Evolutionary conservation across 1,140 invertebrate species (phyloP).

Genomic region (Drosophila leontia): DNA sequence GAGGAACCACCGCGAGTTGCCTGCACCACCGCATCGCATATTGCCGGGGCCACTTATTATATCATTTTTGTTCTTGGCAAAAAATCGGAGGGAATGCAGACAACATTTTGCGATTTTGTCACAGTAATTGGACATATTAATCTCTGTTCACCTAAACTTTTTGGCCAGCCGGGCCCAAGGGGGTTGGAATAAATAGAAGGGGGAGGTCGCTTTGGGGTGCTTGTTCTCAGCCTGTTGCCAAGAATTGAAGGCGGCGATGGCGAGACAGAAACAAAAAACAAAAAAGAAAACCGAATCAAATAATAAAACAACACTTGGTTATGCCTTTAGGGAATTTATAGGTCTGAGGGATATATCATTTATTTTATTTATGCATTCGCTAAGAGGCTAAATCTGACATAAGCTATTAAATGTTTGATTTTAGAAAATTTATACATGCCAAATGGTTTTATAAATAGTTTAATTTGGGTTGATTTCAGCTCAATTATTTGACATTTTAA

Average conservation of each 20-base stretch:
- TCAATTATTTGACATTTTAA: not conserved
- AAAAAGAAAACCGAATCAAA: not conserved
- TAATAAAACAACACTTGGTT: constrained; percentile 11
- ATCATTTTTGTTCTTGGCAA: constrained; percentile 68
- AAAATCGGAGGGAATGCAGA: constrained; percentile 66
- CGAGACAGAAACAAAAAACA: constrained; percentile 26
- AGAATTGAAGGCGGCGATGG: constrained; percentile 45
- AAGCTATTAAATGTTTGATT: constrained; percentile 17
- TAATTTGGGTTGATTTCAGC: not conserved
- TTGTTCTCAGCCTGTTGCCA: constrained; percentile 50
- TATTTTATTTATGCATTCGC: constrained; percentile 14
- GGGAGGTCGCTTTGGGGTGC: constrained; percentile 20
- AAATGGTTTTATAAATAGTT: not conserved
- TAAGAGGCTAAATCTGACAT: constrained; percentile 15
- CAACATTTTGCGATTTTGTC: constrained; percentile 84
- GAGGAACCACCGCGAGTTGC: constrained; percentile 22
- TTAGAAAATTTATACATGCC: not conserved
- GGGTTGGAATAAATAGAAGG: constrained; percentile 13
- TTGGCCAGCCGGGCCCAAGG: constrained; percentile 32
- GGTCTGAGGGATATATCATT: constrained; percentile 30
- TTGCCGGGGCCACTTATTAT: constrained; percentile 67
- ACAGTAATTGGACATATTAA: constrained; percentile 85
- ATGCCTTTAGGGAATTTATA: constrained; percentile 27
- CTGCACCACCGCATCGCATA: constrained; percentile 40
- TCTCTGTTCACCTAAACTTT: constrained; percentile 80